These are phyloP conservation scores for Prenolepis imparis DNA, from an alignment of 2,888 invertebrate genomes.

Conservation along the genomic window DNA sequence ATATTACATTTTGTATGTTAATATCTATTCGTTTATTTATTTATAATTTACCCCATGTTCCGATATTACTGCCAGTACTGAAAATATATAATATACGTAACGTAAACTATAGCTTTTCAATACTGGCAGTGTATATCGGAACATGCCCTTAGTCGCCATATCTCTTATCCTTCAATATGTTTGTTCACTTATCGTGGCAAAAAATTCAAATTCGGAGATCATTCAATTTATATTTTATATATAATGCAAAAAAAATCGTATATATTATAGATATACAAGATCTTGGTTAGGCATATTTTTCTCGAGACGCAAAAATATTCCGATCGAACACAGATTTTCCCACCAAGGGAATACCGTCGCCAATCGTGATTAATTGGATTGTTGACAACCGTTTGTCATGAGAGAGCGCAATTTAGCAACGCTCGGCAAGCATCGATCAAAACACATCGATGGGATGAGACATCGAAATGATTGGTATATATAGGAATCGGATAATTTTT, in stretches of 20 bases:
- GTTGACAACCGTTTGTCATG: not conserved
- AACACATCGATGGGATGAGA: not conserved
- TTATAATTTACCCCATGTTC: too few species aligned
- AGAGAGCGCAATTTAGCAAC: not conserved
- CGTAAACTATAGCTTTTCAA: too few species aligned
- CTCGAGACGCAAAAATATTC: not conserved
- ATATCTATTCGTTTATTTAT: not conserved
- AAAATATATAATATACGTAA: too few species aligned
- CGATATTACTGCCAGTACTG: too few species aligned
- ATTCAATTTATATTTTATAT: not conserved
- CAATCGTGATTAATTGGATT: not conserved
- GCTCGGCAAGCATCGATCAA: not conserved
- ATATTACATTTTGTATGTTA: not conserved
- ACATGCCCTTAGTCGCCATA: not conserved
- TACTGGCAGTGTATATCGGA: too few species aligned
- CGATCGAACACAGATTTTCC: not conserved
- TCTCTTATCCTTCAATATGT: not conserved
- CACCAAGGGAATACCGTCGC: not conserved
- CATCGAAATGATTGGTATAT: not conserved
- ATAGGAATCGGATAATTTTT: not conserved
- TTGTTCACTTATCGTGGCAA: not conserved
- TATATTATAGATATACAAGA: not conserved
- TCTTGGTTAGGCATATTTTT: not conserved
- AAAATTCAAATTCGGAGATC: not conserved
- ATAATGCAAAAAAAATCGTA: not conserved